A percentile compares a stretch with the other conserved stretches of the same genome.
Conservation (phyloP, 2,888 invertebrate species). For the Pristionchus exspectatus region DNA sequence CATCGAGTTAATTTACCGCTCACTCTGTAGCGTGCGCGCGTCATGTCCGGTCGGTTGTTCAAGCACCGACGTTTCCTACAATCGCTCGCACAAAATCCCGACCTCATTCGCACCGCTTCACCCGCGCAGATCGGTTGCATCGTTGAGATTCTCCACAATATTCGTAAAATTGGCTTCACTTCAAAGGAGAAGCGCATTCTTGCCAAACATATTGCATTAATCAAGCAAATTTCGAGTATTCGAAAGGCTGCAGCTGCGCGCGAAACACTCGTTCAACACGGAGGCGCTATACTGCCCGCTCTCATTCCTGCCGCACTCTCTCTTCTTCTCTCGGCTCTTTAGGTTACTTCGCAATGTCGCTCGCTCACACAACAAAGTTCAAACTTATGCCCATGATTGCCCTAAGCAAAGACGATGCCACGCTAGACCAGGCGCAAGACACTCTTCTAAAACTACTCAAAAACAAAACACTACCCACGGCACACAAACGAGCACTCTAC, state of each 20-base stretch:
- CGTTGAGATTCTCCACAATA: constrained; percentile 28
- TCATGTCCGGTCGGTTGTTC: constrained; percentile 12
- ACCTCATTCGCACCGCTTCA: neutral
- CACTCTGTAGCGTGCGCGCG: neutral
- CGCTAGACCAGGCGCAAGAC: neutral
- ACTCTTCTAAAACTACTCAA: neutral
- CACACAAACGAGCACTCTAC: constrained; percentile 3
- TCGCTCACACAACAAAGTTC: constrained; percentile 6
- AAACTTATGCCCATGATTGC: constrained; percentile 33
- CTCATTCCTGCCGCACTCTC: constrained; percentile 27
- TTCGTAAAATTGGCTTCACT: neutral
- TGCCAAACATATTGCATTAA: neutral
- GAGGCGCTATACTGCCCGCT: constrained; percentile 21
- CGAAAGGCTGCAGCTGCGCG: neutral
- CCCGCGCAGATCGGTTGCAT: constrained; percentile 22
- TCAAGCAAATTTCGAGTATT: neutral
- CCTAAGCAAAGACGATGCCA: constrained; percentile 30
- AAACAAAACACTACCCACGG: neutral
- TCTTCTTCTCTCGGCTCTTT: neutral
- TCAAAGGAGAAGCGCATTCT: neutral
- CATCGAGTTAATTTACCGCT: neutral
- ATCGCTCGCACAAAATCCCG: neutral
- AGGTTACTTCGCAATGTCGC: neutral
- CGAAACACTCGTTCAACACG: neutral
- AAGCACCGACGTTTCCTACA: constrained; percentile 1